phyloP scores from a whole-genome alignment of 2,113 vertebrate genomes.

The Canis aureus region DNA sequence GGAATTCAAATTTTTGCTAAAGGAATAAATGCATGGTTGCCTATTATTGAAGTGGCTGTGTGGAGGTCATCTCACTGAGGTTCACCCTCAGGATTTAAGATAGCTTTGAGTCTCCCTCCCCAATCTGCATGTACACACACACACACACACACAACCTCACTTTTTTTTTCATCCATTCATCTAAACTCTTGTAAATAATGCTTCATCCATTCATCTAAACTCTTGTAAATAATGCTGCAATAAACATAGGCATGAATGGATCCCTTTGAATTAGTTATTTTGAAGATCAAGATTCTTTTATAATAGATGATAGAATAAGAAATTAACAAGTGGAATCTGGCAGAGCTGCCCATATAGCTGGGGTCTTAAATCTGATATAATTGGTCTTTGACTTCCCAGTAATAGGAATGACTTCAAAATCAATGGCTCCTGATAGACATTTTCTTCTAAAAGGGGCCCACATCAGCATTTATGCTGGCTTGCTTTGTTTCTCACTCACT shows the following conservation, averaged over 20 bases:
- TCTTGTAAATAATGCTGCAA: not conserved
- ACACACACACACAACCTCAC: not conserved
- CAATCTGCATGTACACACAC: not conserved
- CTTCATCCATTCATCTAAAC: not conserved
- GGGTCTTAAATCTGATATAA: not conserved
- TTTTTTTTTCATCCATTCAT: not conserved
- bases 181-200: not conserved
- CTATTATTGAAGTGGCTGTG: not conserved
- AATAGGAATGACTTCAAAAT: not conserved
- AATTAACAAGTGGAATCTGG: not conserved
- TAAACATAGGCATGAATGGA: not conserved
- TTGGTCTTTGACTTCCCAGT: not conserved
- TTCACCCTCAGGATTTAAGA: not conserved
- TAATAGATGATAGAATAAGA: not conserved
- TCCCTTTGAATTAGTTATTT: not conserved
- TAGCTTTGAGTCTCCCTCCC: not conserved
- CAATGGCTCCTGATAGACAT: not conserved
- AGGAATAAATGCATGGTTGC: not conserved
- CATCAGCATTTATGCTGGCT: not conserved
- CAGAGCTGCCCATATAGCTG: not conserved
- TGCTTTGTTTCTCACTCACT: not conserved
- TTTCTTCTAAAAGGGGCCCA: not conserved
- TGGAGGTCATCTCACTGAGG: not conserved
- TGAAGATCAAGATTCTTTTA: not conserved
- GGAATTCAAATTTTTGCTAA: conserved; percentile 4